A percentile compares a stretch with the other conserved stretches of the same genome.
Evolutionary conservation across 2,113 vertebrate species (phyloP).

Genomic region (Zootoca vivipara): DNA sequence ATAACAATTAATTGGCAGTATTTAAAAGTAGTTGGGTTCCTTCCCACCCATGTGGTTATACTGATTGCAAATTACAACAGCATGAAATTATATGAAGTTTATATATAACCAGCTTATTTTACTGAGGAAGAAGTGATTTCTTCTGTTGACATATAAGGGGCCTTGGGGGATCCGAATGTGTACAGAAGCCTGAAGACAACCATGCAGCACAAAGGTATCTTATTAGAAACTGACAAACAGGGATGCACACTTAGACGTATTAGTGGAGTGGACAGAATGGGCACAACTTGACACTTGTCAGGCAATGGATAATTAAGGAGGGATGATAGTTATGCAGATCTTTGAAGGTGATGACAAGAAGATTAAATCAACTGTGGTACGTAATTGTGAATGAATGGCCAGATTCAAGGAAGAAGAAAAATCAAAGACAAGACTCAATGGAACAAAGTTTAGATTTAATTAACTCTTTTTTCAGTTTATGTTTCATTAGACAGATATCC

Average conservation of each 20-base stretch:
- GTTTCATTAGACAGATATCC: neutral
- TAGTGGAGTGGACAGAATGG: neutral
- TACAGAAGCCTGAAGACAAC: neutral
- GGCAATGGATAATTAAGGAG: neutral
- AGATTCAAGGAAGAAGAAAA: constrained; percentile 11
- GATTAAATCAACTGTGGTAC: constrained; percentile 22
- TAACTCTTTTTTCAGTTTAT: neutral
- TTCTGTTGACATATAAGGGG: neutral
- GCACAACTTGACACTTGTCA: neutral
- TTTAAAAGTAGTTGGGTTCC: neutral
- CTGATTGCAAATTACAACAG: neutral
- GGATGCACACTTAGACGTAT: neutral
- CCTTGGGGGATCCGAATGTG: constrained; percentile 2
- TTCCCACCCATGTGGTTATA: no score
- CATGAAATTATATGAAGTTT: neutral
- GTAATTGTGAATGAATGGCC: neutral
- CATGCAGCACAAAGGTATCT: neutral
- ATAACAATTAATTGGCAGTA: neutral
- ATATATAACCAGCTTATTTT: neutral
- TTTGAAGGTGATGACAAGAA: constrained; percentile 27
- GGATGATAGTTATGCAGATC: neutral
- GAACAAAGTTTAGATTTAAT: neutral
- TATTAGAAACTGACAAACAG: constrained; percentile 2
- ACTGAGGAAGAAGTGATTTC: neutral
- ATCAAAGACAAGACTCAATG: neutral